phyloP scores from a whole-genome alignment of 2,113 vertebrate species.

The Leptodactylus fuscus region DNA sequence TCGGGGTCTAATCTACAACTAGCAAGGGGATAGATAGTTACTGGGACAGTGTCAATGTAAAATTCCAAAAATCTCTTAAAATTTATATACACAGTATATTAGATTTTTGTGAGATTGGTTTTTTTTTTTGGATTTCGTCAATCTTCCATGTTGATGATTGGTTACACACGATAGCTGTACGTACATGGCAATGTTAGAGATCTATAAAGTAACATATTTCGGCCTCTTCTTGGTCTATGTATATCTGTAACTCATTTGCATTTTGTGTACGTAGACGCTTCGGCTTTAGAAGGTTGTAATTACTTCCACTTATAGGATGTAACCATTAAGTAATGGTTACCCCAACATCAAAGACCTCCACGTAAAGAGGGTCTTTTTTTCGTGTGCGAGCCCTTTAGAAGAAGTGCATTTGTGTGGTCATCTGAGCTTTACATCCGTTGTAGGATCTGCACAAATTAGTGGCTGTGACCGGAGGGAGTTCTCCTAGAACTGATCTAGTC shows the following conservation, averaged over 20 bases:
- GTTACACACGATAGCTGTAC: too few relatives aligned
- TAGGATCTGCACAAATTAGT: neutral
- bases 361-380: neutral
- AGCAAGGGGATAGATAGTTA: too few relatives aligned
- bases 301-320: slow-evolving; percentile 62
- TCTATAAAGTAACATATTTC: neutral
- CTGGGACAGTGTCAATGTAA: too few relatives aligned
- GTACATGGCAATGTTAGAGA: too few relatives aligned
- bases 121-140: too few relatives aligned
- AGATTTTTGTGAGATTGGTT: too few relatives aligned
- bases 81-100: too few relatives aligned
- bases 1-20: too few relatives aligned
- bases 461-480: neutral
- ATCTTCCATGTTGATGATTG: neutral
- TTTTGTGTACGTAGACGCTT: slow-evolving; percentile 37
- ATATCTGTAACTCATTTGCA: neutral
- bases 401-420: slow-evolving; percentile 19
- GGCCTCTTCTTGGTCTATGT: neutral
- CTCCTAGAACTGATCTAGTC: neutral
- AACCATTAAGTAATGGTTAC: slow-evolving; percentile 62
- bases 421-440: slow-evolving; percentile 8
- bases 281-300: slow-evolving; percentile 63
- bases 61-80: too few relatives aligned
- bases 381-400: slow-evolving; percentile 30
- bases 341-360: slow-evolving; percentile 64